These are phyloP conservation scores for Neelides sp. DNA, from an alignment of 1,140 invertebrate genomes.

Conservation along the genomic window DNA sequence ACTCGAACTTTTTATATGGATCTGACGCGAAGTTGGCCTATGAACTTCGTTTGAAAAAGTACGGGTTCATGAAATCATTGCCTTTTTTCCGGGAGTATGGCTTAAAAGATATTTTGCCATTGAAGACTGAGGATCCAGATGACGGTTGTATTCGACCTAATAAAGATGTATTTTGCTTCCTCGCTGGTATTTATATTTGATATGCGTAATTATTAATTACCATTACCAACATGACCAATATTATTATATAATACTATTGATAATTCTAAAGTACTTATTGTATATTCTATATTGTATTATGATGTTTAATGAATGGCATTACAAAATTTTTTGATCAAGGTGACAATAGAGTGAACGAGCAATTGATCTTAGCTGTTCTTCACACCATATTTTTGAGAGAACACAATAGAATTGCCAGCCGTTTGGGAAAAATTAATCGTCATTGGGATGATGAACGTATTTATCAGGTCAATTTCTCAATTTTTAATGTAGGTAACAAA, in stretches of 20 bases:
- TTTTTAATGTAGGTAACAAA: too few species aligned
- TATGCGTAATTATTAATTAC: too few species aligned
- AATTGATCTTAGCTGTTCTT: slow-evolving; percentile 40
- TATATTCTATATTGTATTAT: too few species aligned
- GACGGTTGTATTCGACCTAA: slow-evolving; percentile 41
- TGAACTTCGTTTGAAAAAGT: slow-evolving; percentile 37
- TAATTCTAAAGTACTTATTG: too few species aligned
- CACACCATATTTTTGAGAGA: slow-evolving; percentile 41
- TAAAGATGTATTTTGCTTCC: slow-evolving; percentile 42
- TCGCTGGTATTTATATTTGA: slow-evolving; percentile 37
- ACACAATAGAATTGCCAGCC: slow-evolving; percentile 40
- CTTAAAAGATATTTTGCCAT: slow-evolving; percentile 42
- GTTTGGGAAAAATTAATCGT: slow-evolving; percentile 39
- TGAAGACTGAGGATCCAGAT: slow-evolving; percentile 41
- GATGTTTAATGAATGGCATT: background rate
- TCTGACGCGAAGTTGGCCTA: slow-evolving; percentile 38
- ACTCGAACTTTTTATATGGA: slow-evolving; percentile 44
- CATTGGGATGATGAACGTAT: slow-evolving; percentile 45
- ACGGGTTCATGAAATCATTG: slow-evolving; percentile 38
- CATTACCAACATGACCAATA: too few species aligned
- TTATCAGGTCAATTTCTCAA: slow-evolving; percentile 36
- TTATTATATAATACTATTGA: too few species aligned
- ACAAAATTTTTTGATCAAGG: slow-evolving; percentile 31
- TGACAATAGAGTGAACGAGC: slow-evolving; percentile 45
- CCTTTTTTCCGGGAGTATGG: slow-evolving; percentile 37